Base-by-base conservation (phyloP, 2,888 invertebrate species). In the Pocota personata region DNA sequence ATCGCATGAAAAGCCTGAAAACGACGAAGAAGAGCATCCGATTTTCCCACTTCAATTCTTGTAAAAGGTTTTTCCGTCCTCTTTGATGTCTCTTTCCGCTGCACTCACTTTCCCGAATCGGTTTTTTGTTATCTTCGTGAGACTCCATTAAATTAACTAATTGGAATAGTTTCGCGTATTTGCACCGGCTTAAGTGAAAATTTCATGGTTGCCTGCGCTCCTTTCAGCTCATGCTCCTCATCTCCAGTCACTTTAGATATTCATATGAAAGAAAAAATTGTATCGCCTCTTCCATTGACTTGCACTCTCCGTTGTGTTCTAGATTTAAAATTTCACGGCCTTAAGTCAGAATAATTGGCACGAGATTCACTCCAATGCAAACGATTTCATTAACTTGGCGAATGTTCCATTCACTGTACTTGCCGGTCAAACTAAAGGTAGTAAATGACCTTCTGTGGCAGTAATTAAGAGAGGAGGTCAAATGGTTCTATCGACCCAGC, bases 71-170 rank as follows among this genome's bases (percentile, higher is more conserved):
- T 50, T 43, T 16, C 55, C 43, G 14, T 35, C 30, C 16, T 52
- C 57, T 69, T 62, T 66, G 46, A 37, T 57, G 24, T 8, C 55
- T 21, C n/a, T 7, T 48, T 62, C 46, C 62, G 52, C 46, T 76
- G 84, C 57, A 71, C 19, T 58, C 62, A 69, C 50, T 84, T 79
- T 67, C 27, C 24, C 10, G 10, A 66, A 67, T 57, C 50, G 40
- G 27, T 55, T 48, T 72, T 12, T 58, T 50, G 24, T 43, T 37
- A 32, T 46, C 37, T 62, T 27, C 12, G 50, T 14, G 35, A 62
- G 12, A 58, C 71, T 79, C 69, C 52, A 80, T 75, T 80, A 75
- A 84, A 80, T 84, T 71, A 84, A 71, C 75, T 76, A 80, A 84
- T 80, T 84, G 80, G 21, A 58, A 71, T 75, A 64, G 75, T 43